Conservation (phyloP, 1,140 invertebrate species). For the Pararge aegeria region DNA sequence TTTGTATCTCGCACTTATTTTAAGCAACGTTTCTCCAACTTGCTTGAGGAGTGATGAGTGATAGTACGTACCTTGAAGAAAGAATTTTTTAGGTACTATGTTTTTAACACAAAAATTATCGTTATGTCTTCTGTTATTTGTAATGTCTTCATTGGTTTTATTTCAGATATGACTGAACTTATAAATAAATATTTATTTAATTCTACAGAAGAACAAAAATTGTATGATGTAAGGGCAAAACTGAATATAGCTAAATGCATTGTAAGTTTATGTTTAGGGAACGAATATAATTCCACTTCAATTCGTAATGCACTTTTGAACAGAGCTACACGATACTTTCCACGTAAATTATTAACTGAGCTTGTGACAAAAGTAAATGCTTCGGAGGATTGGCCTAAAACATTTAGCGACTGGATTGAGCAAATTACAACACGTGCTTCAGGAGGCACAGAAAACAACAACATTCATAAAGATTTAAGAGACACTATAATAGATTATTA, state of each 20-base stretch:
- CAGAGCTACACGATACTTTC: background rate
- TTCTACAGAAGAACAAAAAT: background rate
- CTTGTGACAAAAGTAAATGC: background rate
- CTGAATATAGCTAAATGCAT: background rate
- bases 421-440: background rate
- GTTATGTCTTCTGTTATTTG: no score
- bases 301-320: background rate
- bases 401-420: background rate
- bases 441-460: background rate
- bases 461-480: background rate
- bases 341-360: background rate
- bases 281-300: background rate
- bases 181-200: background rate
- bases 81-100: no score
- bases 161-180: background rate
- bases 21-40: no score
- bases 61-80: no score
- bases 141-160: background rate
- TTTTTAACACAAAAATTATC: no score
- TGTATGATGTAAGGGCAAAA: conserved; percentile 2
- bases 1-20: no score
- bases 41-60: no score
- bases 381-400: background rate
- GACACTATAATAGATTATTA: background rate
- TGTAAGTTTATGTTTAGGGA: background rate